phyloP scores from a whole-genome alignment of 2,113 vertebrate genomes.

The Cichladusa arquata region DNA sequence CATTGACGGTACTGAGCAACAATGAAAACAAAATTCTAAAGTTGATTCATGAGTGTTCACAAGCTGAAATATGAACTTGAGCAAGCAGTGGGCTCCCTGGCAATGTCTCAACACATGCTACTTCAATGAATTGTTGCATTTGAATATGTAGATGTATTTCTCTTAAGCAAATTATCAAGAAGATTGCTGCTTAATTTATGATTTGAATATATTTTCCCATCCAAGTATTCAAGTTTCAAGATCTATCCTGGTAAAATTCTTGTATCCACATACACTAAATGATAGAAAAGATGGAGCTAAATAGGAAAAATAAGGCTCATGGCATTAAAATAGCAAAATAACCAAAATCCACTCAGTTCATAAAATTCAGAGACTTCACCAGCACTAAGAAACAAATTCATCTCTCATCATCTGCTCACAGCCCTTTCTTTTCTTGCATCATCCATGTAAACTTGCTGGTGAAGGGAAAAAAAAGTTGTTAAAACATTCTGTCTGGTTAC shows the following conservation, averaged over 20 bases:
- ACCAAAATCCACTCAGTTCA: not conserved
- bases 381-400: not conserved
- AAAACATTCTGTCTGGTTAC: not conserved
- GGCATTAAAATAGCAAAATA: not conserved
- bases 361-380: not conserved
- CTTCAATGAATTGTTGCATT: constrained; percentile 64
- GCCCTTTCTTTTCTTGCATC: not conserved
- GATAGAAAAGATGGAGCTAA: not conserved
- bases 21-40: constrained; percentile 39
- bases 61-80: not conserved
- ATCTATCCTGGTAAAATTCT: constrained; percentile 50
- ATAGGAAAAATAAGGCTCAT: not conserved
- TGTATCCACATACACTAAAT: not conserved
- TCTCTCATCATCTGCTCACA: not conserved
- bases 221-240: constrained; percentile 55
- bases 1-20: not conserved
- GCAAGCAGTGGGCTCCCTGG: constrained; percentile 14
- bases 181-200: constrained; percentile 61
- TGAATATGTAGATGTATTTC: constrained; percentile 65
- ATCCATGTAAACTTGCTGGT: not conserved
- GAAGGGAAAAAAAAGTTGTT: not conserved
- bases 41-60: not conserved
- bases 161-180: constrained; percentile 64
- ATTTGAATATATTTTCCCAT: constrained; percentile 47
- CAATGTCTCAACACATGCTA: constrained; percentile 23